Percentiles rank a stretch among this genome's conserved stretches.
These are phyloP conservation scores for Stenoptilia bipunctidactyla DNA, from an alignment of 2,888 invertebrate genomes.

Conservation along the genomic window DNA sequence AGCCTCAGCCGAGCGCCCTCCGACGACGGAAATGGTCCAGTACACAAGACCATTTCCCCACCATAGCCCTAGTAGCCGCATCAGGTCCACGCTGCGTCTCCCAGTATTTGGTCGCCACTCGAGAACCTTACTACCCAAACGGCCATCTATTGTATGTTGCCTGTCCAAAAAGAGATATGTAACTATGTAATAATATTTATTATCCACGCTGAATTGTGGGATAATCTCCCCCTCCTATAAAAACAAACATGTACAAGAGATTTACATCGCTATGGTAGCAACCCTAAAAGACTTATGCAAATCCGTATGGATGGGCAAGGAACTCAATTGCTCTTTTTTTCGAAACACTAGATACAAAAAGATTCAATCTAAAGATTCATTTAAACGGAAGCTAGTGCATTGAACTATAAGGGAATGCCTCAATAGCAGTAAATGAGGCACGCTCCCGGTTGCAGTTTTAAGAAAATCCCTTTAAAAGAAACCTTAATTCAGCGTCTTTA, in stretches of 20 bases:
- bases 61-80: too few relatives aligned
- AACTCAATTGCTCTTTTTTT: slow-evolving; percentile 20
- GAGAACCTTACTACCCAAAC: too few relatives aligned
- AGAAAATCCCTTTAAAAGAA: slow-evolving; percentile 55
- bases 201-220: neutral
- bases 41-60: too few relatives aligned
- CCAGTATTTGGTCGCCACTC: too few relatives aligned
- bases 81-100: too few relatives aligned
- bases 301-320: neutral
- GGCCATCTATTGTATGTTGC: too few relatives aligned
- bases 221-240: neutral
- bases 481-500: slow-evolving; percentile 63
- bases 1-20: too few relatives aligned
- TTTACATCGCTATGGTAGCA: too few relatives aligned
- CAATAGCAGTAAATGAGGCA: slow-evolving; percentile 67
- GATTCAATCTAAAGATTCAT: slow-evolving; percentile 42
- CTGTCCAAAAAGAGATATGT: too few relatives aligned
- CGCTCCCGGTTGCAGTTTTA: slow-evolving; percentile 52
- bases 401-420: slow-evolving; percentile 42
- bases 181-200: too few relatives aligned
- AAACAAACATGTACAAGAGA: neutral
- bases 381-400: slow-evolving; percentile 39
- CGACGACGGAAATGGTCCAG: too few relatives aligned
- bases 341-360: slow-evolving; percentile 30
- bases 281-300: neutral